Evolutionary conservation across 2,888 invertebrate species (phyloP), one percentile per base, ranked within the genome.

Genomic region (Molorchus minor): DNA sequence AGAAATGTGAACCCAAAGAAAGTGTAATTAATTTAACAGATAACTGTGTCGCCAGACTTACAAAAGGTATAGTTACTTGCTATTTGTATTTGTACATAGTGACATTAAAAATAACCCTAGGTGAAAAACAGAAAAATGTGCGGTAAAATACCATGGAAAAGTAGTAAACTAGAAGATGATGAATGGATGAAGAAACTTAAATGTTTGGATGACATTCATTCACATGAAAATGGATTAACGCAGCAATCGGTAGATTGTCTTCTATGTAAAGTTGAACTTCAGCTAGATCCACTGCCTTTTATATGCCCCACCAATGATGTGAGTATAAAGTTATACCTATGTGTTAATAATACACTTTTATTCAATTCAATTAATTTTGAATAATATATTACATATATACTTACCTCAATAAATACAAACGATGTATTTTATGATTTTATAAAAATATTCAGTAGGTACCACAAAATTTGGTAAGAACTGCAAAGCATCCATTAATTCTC

Each of bases 161-260:
- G n/a, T 33, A 56, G 58, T 20, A 13, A 58, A 17, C 12, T 44
- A 2, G 63, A 63, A 35, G 66, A 69, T 20, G 62, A 53, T 40
- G 62, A 62, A 47, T 68, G 68, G 69, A 69, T 67, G 56, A 64
- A 64, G 46, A 68, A 63, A 58, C 55, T 75, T 33, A 69, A 66
- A 61, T 81, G 81, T 45, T 68, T 85, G 70, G 85, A 85, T 61
- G 84, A 85, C 13, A 79, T 69, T 16, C 85, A 85, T 69, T 82
- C 84, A 0, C 80, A 82, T 62, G 76, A 77, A 64, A 80, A 77
- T 53, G 84, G 84, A 78, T 81, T 79, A n/a, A 72, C 71, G 1
- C 5, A 65, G 16, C 66, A 69, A 43, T 59, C 57, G 46, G 71
- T 77, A 54, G 59, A 74, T 21, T 61, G 65, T 35, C 57, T 75